Evolutionary conservation across 1,140 invertebrate genomes (phyloP), one percentile per base, ranked within the genome.

Genomic region (Platyscapa corneri): DNA sequence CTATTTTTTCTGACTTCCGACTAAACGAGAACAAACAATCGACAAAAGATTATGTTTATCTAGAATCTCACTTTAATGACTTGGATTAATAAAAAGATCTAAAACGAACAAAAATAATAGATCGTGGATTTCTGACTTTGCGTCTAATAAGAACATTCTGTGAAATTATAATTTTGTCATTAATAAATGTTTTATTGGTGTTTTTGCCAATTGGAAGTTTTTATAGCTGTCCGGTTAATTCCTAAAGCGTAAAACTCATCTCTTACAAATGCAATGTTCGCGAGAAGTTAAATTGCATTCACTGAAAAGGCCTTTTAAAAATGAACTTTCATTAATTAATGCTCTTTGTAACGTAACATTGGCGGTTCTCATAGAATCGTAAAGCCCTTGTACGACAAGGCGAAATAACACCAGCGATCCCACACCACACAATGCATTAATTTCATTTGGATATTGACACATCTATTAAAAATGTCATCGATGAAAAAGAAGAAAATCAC

Each of bases 401-500:
- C 67, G 20, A 27, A 42, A 74, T 7, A 42, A 74, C 70, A 10
- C 10, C 27, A n/a, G 14, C 37, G 7, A 42, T 74, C 70, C 39
- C 70, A 74, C 70, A 39, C 0, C n/a, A 3, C n/a, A 74, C 70
- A 74, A 74, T 74, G 42, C 70, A 74, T 74, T 74, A 42, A 74
- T n/a, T 74, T 42, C 70, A n/a, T 16, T 14, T 3, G 5, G 27
- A 77, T 77, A 53, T 53, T 77, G 75, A 53, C 75, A 56, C 75
- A 16, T 77, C 75, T 16, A 77, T 77, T 53, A 77, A 53, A 77
- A 77, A 53, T 53, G 75, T 32, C 42, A 56, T 77, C 46, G 46
- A 34, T 10, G 46, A 53, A 77, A 77, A 53, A 8, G 30, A 77
- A 32, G 75, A 53, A 53, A 77, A 77, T 53, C 49, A 34, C 32